A percentile compares a stretch with the other conserved stretches of the same genome.
These are phyloP conservation scores for Eumacrocentrus americanus DNA, from an alignment of 2,888 invertebrate genomes.

Conservation along the genomic window DNA sequence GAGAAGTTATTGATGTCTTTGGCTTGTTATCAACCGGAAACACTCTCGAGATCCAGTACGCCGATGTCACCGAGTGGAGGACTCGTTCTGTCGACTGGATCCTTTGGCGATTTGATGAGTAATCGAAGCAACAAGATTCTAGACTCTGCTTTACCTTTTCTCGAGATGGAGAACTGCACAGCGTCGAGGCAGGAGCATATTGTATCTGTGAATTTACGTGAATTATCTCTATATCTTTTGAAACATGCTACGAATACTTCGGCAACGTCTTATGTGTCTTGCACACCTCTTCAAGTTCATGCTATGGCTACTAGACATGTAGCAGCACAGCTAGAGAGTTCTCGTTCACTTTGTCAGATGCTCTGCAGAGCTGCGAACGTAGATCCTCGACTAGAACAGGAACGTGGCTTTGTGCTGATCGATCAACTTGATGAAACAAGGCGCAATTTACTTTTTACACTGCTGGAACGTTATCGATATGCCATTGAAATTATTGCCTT, in stretches of 20 bases:
- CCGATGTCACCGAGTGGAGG: constrained; percentile 79
- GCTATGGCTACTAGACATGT: constrained; percentile 83
- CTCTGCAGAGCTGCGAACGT: constrained; percentile 73
- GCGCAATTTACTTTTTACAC: constrained; percentile 75
- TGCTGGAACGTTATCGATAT: constrained; percentile 81
- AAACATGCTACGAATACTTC: constrained; percentile 66
- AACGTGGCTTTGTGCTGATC: constrained; percentile 79
- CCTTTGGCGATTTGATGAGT: constrained; percentile 54
- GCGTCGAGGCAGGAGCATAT: constrained; percentile 89
- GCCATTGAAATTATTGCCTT: constrained; percentile 82
- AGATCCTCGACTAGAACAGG: constrained; percentile 72
- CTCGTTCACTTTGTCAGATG: constrained; percentile 78
- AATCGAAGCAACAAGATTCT: constrained; percentile 52
- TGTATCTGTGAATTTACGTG: constrained; percentile 85
- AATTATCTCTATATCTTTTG: constrained; percentile 81
- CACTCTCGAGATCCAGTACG: constrained; percentile 82
- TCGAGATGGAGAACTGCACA: constrained; percentile 83
- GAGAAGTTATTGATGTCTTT: constrained; percentile 81
- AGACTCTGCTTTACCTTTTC: constrained; percentile 70
- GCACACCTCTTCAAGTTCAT: constrained; percentile 76
- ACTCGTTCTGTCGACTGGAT: constrained; percentile 49
- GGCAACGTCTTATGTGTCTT: constrained; percentile 54
- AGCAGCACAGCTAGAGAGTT: constrained; percentile 80
- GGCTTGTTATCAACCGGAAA: constrained; percentile 87
- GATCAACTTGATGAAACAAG: constrained; percentile 76